Evolutionary conservation across 2,888 invertebrate genomes (phyloP).

Genomic region (Chrysomela aeneicollis): DNA sequence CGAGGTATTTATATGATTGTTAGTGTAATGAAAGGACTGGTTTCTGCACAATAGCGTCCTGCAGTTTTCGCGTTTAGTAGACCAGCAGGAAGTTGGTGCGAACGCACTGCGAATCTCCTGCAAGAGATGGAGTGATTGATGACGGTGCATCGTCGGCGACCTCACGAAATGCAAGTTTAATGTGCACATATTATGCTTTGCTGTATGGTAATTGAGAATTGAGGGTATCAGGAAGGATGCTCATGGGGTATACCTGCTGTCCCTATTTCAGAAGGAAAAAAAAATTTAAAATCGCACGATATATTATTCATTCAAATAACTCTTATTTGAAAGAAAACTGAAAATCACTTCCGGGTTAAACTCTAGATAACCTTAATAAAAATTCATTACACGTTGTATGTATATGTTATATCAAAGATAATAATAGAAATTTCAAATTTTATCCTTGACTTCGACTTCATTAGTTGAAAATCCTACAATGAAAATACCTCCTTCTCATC

Average conservation of each 20-base stretch:
- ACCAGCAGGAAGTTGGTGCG: slow-evolving; percentile 53
- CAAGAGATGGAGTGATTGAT: slow-evolving; percentile 46
- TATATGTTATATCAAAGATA: no score
- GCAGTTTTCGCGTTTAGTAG: slow-evolving; percentile 53
- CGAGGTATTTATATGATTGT: slow-evolving; percentile 48
- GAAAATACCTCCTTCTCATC: no score
- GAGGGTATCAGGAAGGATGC: neutral
- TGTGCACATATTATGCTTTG: slow-evolving; percentile 18
- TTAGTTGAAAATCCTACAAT: no score
- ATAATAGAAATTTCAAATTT: no score
- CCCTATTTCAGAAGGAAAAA: no score
- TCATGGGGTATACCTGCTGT: neutral
- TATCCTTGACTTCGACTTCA: no score
- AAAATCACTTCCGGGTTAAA: no score
- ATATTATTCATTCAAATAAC: no score
- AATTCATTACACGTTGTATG: no score
- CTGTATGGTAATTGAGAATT: neutral
- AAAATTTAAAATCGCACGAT: no score
- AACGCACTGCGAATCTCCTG: slow-evolving; percentile 47
- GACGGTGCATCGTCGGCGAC: slow-evolving; percentile 26
- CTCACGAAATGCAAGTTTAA: slow-evolving; percentile 21
- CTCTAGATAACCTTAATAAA: no score
- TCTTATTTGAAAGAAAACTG: no score
- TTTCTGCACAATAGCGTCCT: slow-evolving; percentile 52
- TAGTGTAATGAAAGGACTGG: slow-evolving; percentile 51